Conservation (phyloP, 2,888 invertebrate species). For the Leucania comma region DNA sequence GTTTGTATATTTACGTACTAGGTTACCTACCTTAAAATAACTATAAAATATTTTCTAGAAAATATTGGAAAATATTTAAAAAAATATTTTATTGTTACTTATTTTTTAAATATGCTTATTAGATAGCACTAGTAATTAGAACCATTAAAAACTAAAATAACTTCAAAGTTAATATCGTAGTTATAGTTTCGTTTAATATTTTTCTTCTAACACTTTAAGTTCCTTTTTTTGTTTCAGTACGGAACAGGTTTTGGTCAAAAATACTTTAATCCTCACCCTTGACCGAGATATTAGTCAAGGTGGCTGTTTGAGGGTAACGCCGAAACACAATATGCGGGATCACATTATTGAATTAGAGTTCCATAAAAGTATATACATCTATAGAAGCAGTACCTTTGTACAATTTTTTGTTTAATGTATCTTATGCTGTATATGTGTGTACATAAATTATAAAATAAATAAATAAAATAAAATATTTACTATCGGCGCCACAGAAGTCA, state of each 20-base stretch:
- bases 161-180: too few species aligned
- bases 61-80: background rate
- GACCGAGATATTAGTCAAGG: conserved; percentile 44
- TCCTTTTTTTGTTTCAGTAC: background rate
- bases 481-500: background rate
- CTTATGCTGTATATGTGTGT: too few species aligned
- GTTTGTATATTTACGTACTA: too few species aligned
- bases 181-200: too few species aligned
- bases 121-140: background rate
- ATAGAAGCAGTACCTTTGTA: too few species aligned
- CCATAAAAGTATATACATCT: background rate
- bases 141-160: too few species aligned
- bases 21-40: too few species aligned
- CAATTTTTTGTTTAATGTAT: too few species aligned
- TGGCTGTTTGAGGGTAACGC: conserved; percentile 24
- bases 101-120: background rate
- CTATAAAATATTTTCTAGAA: too few species aligned
- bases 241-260: conserved; percentile 9
- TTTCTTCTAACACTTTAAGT: background rate
- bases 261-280: conserved; percentile 46
- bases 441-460: too few species aligned
- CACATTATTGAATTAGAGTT: conserved; percentile 50
- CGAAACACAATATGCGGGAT: conserved; percentile 13
- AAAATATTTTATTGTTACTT: too few species aligned
- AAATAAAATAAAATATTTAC: background rate